Conservation (phyloP, 53 echinoderm and acorn worm species). For the Glandiceps talaboti region DNA sequence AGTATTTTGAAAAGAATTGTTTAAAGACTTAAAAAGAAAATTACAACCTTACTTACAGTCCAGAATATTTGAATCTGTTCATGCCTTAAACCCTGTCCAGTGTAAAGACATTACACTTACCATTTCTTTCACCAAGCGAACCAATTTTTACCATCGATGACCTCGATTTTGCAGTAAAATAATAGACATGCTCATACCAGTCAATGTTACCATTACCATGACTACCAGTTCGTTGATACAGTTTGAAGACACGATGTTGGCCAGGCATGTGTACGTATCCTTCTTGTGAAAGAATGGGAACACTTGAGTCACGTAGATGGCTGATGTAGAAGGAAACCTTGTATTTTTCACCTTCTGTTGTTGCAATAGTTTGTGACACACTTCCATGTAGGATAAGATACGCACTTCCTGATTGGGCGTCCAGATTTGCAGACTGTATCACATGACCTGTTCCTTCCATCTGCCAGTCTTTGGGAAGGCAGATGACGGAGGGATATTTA, state of each 20-base stretch:
- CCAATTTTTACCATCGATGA: conserved; percentile 15
- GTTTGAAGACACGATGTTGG: background rate
- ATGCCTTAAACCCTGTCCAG: too few species aligned
- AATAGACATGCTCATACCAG: conserved; percentile 30
- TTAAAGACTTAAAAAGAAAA: too few species aligned
- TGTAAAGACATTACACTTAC: too few species aligned
- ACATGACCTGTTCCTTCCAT: background rate
- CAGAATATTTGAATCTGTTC: too few species aligned
- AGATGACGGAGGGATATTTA: background rate
- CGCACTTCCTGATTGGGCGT: background rate
- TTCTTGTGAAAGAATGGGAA: background rate
- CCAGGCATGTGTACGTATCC: background rate
- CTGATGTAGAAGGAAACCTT: background rate
- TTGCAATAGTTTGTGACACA: background rate
- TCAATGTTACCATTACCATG: background rate
- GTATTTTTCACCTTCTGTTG: background rate
- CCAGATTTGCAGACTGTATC: background rate
- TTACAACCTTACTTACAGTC: too few species aligned
- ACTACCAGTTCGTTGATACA: background rate
- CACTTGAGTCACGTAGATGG: conserved; percentile 3
- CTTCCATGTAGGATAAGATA: background rate
- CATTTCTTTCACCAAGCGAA: conserved; percentile 24
- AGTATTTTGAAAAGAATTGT: too few species aligned
- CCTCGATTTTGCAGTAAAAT: conserved; percentile 23
- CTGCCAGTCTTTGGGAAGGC: background rate